These are phyloP conservation scores for Nebria salina DNA, from an alignment of 2,888 invertebrate species.

Conservation along the genomic window DNA sequence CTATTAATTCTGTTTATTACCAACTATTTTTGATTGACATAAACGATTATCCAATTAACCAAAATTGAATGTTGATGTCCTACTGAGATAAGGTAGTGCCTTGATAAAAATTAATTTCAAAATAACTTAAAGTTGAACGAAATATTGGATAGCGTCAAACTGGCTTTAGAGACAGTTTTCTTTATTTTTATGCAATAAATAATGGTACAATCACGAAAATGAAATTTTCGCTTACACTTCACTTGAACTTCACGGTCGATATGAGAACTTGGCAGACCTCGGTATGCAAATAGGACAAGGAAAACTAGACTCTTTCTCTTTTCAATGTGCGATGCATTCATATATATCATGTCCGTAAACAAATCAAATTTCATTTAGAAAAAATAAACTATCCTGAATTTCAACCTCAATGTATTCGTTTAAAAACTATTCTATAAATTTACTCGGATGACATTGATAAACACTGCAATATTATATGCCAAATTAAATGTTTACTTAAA, in stretches of 20 bases:
- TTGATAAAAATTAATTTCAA: no score
- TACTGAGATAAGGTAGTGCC: no score
- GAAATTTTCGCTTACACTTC: not conserved
- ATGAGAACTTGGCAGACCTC: constrained; percentile 18
- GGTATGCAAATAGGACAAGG: constrained; percentile 33
- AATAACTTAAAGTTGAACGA: not conserved
- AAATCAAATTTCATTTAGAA: constrained; percentile 15
- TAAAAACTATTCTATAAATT: not conserved
- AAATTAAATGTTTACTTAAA: no score
- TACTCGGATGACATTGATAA: no score
- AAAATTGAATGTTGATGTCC: no score
- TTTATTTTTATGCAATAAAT: not conserved
- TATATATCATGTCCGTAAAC: constrained; percentile 7
- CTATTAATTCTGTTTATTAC: no score
- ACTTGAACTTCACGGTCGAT: constrained; percentile 30
- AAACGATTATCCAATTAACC: no score
- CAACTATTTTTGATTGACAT: no score
- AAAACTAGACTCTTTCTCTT: constrained; percentile 14
- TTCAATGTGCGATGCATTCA: constrained; percentile 5
- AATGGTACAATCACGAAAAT: not conserved
- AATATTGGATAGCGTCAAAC: not conserved
- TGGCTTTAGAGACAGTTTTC: not conserved
- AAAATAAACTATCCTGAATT: not conserved
- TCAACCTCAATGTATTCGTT: not conserved
- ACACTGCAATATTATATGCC: no score